A percentile compares a stretch with the other conserved stretches of the same genome.
Evolutionary conservation across 30 jellyfish, hydroid and myxozoan species (phyloP).

Genomic region (Aurelia sp.): DNA sequence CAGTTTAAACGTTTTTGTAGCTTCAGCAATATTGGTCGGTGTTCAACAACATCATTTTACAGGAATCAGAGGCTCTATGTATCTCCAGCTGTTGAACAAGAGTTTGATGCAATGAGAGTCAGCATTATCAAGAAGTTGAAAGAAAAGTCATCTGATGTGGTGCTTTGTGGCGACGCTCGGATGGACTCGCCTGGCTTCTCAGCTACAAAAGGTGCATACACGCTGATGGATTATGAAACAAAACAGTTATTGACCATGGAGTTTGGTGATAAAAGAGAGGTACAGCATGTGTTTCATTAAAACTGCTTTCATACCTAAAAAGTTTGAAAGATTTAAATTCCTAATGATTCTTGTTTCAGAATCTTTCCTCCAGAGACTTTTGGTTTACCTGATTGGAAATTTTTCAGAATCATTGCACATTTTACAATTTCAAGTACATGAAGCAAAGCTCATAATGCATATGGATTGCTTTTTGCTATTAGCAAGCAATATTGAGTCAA

Average conservation of each 20-base stretch:
- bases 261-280: conserved; percentile 50
- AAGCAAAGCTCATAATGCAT: no score
- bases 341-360: no score
- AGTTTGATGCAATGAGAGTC: neutral
- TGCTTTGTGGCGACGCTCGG: conserved; percentile 57
- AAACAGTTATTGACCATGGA: conserved; percentile 18
- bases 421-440: no score
- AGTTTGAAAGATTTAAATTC: no score
- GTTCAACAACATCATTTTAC: conserved; percentile 24
- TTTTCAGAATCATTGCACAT: no score
- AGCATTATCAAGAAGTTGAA: neutral
- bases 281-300: neutral
- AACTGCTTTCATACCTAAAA: no score
- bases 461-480: no score
- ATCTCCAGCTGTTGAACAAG: conserved; percentile 54
- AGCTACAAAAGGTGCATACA: conserved; percentile 57
- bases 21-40: conserved; percentile 4
- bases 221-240: conserved; percentile 32
- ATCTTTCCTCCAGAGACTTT: no score
- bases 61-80: conserved; percentile 31
- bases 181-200: conserved; percentile 64
- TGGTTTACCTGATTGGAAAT: no score
- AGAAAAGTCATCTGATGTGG: neutral
- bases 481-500: no score
- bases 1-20: conserved; percentile 17